phyloP scores from a whole-genome alignment of 2,888 invertebrate genomes.

The Esperia sulphurella region DNA sequence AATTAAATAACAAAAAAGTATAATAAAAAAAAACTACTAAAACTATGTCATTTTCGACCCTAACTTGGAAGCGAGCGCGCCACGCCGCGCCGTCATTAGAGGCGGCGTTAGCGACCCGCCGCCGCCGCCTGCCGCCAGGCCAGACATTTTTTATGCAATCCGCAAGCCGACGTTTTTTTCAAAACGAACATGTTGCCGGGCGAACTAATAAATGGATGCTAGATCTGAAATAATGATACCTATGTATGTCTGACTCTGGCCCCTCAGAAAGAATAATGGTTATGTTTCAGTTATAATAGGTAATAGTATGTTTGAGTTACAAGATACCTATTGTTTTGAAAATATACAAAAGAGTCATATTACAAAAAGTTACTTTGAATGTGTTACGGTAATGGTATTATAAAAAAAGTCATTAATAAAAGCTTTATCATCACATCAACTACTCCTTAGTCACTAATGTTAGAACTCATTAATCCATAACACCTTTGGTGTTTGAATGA shows the following conservation, averaged over 20 bases:
- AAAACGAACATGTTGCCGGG: constrained; percentile 27
- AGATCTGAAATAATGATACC: not conserved
- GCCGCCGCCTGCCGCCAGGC: constrained; percentile 56
- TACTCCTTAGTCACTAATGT: constrained; percentile 17
- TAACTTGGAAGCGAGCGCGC: constrained; percentile 42
- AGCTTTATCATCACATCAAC: constrained; percentile 7
- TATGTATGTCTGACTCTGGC: not conserved
- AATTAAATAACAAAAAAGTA: too few relatives aligned
- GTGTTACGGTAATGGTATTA: not conserved
- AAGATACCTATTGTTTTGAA: too few relatives aligned
- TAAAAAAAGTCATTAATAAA: constrained; percentile 13
- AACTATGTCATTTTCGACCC: constrained; percentile 40
- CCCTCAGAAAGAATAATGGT: not conserved
- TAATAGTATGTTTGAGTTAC: too few relatives aligned
- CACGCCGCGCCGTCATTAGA: constrained; percentile 67
- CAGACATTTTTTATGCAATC: constrained; percentile 77
- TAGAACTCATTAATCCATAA: constrained; percentile 22
- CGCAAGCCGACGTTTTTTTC: constrained; percentile 54
- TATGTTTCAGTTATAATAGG: too few relatives aligned
- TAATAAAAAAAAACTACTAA: not conserved
- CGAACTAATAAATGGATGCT: constrained; percentile 10
- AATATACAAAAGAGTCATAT: too few relatives aligned
- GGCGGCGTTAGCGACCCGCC: constrained; percentile 71
- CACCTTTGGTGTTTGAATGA: constrained; percentile 1
- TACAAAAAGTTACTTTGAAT: too few relatives aligned